Base-by-base conservation (phyloP, 1,140 invertebrate genomes). In the Eumeta japonica region DNA sequence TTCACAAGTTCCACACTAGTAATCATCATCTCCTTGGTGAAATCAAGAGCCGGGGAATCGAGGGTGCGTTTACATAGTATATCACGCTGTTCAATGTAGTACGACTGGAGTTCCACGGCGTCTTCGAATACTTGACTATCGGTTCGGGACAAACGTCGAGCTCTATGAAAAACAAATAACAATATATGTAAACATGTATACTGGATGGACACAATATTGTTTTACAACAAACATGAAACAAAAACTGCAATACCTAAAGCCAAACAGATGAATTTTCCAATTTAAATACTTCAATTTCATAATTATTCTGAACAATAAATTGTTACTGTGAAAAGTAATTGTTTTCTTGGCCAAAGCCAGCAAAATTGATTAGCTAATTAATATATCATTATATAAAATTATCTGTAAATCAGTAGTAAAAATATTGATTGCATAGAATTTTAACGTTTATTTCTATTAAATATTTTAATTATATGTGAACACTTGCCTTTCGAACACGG, bases 101-200 rank as follows among this genome's bases (percentile, higher is more conserved):
- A 94, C 1, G 86, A 83, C 62, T 98, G 95, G 35, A 99, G 77
- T 55, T 97, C 94, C 19, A 97, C 83, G 0, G 94, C 88, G 65
- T 98, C 95, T 64, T 97, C 91, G 78, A 97, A 94, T 9, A 93
- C 84, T 71, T 96, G 87, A 1, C 94, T 97, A 74, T 98, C 93
- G 0, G 90, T 91, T 3, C 90, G 81, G 0, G 92, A 92, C 2
- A 94, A 68, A 41, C 84, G 83, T 5, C 96, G 80, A 0, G 94
- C 94, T 56, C 91, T 73, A 49, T 0, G 34, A 42, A 28, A 27
- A 27, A 30, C 10, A 30, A 24, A 24, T 24, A 24, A 24, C 20
- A 24, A 24, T 24, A 7, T 7, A n/a, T 24, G n/a, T 5, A 24
- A n/a, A n/a, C n/a, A n/a, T n/a, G n/a, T n/a, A n/a, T n/a, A n/a